Base-by-base conservation (phyloP, 2,113 vertebrate genomes). In the Eretmodus cyanostictus region DNA sequence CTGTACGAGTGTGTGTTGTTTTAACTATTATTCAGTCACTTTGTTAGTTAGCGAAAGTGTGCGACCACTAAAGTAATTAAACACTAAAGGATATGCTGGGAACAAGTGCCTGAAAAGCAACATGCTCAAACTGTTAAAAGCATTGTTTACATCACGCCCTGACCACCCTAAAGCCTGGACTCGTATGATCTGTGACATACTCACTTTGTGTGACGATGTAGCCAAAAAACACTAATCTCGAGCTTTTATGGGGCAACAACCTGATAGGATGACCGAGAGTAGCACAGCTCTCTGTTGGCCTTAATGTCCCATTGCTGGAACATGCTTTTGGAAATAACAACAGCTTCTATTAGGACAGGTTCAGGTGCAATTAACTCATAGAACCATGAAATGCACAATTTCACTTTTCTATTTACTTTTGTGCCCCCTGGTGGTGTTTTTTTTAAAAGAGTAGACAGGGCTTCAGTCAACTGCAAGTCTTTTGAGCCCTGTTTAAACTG, bases 71-170 rank as follows among this genome's bases (percentile, higher is more conserved):
- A 36, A 76, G 47, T 73, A 80, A 53, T 68, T 22, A 79, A 40
- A 14, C 14, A 40, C 49, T 13, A 19, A 16, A 29, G 53, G 66
- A 63, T 12, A 51, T 40, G 42, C 19, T 8, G 68, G 68, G 79
- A 88, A 83, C 81, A 90, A 91, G 90, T 89, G 89, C 89, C 90
- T 92, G 92, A 78, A 89, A 82, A 82, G 42, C 31, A 11, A 34
- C 55, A 40, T 2, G 24, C 55, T 82, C 38, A 40, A 78, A 40
- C 53, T 55, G 61, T 63, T 80, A 53, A 54, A 38, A 42, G 36
- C 13, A 45, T 83, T 14, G 36, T 27, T 38, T 24, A 49, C 45
- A 7, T 84, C 8, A 12, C 7, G n/a, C 45, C 71, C 27, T 31
- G 73, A 78, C 42, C 34, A 14, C 5, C 36, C 27, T 13, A 19